Evolutionary conservation across 23 tunicate species (phyloP).

Genomic region (Ascidia mentula): DNA sequence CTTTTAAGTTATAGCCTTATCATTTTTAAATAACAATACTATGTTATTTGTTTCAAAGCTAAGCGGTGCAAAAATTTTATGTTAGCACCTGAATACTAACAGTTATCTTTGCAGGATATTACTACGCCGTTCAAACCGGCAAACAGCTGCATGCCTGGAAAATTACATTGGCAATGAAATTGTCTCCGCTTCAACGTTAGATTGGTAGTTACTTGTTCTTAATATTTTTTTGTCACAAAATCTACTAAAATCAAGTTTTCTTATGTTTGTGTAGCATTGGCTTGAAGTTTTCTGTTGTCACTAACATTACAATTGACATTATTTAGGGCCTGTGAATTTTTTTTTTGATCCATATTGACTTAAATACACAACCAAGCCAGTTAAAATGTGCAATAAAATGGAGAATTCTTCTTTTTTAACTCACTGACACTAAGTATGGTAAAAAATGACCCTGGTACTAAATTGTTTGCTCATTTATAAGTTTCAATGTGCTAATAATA

Average conservation of each 20-base stretch:
- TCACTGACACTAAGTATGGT: too few species aligned
- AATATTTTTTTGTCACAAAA: neutral
- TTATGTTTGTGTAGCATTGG: neutral
- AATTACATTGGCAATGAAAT: slow-evolving; percentile 50
- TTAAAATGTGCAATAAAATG: too few species aligned
- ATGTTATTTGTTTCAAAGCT: too few species aligned
- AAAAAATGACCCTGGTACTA: too few species aligned
- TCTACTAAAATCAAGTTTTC: neutral
- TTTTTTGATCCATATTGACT: too few species aligned
- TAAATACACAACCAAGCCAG: too few species aligned
- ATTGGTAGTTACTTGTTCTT: slow-evolving; percentile 35
- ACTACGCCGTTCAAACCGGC: slow-evolving; percentile 21
- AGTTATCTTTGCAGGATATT: slow-evolving; percentile 25
- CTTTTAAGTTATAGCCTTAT: neutral
- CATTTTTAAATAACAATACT: neutral
- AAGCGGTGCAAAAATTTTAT: too few species aligned
- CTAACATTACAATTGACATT: too few species aligned
- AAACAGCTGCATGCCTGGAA: slow-evolving; percentile 55
- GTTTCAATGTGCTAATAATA: too few species aligned
- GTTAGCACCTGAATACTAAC: neutral
- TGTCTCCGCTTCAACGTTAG: slow-evolving; percentile 42
- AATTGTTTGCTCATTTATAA: too few species aligned
- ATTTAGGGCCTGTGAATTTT: too few species aligned
- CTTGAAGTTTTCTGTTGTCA: neutral
- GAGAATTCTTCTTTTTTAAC: too few species aligned